Conservation (phyloP, 1,140 invertebrate species). For the Philopotamus ludificatus region DNA sequence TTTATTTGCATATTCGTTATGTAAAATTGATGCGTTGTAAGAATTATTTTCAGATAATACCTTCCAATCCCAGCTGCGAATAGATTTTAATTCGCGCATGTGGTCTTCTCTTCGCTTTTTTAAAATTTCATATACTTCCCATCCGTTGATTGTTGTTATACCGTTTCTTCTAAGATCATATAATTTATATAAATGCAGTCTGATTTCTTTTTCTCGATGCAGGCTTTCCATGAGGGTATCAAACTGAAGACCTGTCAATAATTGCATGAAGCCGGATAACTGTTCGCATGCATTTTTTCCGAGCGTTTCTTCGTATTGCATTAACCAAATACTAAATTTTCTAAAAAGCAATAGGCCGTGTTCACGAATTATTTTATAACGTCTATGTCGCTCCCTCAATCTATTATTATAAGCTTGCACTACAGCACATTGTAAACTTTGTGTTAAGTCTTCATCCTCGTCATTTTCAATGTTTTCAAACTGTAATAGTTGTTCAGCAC, state of each 20-base stretch:
- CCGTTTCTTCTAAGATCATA: slow-evolving; percentile 71
- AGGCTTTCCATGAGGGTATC: slow-evolving; percentile 76
- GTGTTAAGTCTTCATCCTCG: slow-evolving; percentile 57
- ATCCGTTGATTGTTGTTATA: slow-evolving; percentile 65
- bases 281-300: slow-evolving; percentile 61
- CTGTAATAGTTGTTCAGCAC: slow-evolving; percentile 73
- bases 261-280: slow-evolving; percentile 70
- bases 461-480: slow-evolving; percentile 60
- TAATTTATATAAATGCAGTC: slow-evolving; percentile 63
- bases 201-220: slow-evolving; percentile 67
- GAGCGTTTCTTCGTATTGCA: slow-evolving; percentile 66
- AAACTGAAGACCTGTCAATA: slow-evolving; percentile 71
- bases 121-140: slow-evolving; percentile 65
- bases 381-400: slow-evolving; percentile 68
- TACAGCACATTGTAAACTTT: slow-evolving; percentile 67
- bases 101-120: slow-evolving; percentile 62
- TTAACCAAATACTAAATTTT: slow-evolving; percentile 62
- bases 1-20: slow-evolving; percentile 26
- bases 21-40: slow-evolving; percentile 13
- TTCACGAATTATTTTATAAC: slow-evolving; percentile 70
- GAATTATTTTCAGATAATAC: slow-evolving; percentile 41
- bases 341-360: slow-evolving; percentile 78
- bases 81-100: slow-evolving; percentile 56
- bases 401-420: slow-evolving; percentile 69
- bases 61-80: slow-evolving; percentile 52